A percentile compares a stretch with the other conserved stretches of the same genome.
Conservation (phyloP, 2,113 vertebrate species). For the Globicephala melas region DNA sequence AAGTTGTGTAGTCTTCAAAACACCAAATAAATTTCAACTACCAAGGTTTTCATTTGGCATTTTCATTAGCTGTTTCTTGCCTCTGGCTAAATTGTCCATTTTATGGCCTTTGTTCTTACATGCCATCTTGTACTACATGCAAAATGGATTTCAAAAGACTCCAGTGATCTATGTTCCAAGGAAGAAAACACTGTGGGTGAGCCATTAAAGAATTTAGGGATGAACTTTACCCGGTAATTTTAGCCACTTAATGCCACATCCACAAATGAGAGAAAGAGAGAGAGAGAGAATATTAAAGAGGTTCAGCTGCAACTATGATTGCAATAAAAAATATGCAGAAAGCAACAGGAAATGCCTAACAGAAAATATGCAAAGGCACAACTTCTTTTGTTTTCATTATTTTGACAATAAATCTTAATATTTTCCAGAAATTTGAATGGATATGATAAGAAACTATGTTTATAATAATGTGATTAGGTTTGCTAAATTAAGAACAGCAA, state of each 20-base stretch:
- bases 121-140: not conserved
- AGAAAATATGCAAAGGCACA: not conserved
- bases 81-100: not conserved
- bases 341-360: not conserved
- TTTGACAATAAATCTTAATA: slow-evolving; percentile 64
- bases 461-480: slow-evolving; percentile 39
- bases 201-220: not conserved
- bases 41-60: not conserved
- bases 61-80: slow-evolving; percentile 17
- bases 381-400: slow-evolving; percentile 46
- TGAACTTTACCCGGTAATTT: not conserved
- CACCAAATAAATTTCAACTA: not conserved
- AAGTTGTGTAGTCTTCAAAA: not conserved
- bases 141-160: not conserved
- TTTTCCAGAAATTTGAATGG: slow-evolving; percentile 68
- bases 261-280: not conserved
- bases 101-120: not conserved
- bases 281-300: not conserved
- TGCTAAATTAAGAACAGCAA: slow-evolving; percentile 54
- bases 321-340: not conserved
- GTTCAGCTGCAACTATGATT: not conserved
- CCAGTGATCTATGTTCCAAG: not conserved
- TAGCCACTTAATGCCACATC: not conserved
- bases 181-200: not conserved
- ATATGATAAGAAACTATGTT: slow-evolving; percentile 47